Evolutionary conservation across 2,113 vertebrate species (phyloP).

Genomic region (Heptranchias perlo): DNA sequence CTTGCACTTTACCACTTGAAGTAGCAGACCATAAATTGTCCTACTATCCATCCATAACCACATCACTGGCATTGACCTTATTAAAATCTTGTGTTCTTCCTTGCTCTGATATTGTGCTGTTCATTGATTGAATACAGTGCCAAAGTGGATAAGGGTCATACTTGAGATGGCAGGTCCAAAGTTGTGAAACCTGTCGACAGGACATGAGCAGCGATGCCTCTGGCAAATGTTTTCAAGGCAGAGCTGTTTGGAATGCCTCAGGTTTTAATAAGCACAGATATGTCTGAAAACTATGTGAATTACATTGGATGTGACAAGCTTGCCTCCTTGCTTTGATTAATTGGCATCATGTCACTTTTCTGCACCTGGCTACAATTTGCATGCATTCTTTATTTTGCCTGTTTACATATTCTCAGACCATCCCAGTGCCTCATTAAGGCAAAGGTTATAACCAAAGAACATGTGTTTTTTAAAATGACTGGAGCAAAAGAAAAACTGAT

Average conservation of each 20-base stretch:
- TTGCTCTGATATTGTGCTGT: conserved; percentile 33
- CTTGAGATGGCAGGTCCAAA: conserved; percentile 49
- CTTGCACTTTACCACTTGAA: background rate
- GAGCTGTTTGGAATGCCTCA: conserved; percentile 50
- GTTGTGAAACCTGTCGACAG: conserved; percentile 57
- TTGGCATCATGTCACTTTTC: conserved; percentile 87
- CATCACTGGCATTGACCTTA: conserved; percentile 16
- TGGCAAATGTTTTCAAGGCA: conserved; percentile 56
- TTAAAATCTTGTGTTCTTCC: conserved; percentile 31
- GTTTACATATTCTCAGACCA: conserved; percentile 59
- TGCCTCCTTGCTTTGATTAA: conserved; percentile 86
- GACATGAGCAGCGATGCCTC: conserved; percentile 53
- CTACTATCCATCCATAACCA: background rate
- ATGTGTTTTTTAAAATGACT: conserved; percentile 21
- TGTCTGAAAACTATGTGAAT: conserved; percentile 63
- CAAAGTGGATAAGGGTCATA: conserved; percentile 46
- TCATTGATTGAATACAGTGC: conserved; percentile 46
- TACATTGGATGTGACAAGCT: conserved; percentile 82
- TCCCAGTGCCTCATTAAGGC: conserved; percentile 47
- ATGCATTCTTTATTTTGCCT: conserved; percentile 69
- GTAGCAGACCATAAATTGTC: background rate
- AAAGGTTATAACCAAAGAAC: conserved; percentile 41
- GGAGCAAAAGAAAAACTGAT: background rate
- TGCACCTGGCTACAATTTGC: conserved; percentile 63
- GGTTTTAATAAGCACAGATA: conserved; percentile 60